These are phyloP conservation scores for Mus caroli DNA, from an alignment of 2,797 vertebrate genomes.

Conservation along the genomic window DNA sequence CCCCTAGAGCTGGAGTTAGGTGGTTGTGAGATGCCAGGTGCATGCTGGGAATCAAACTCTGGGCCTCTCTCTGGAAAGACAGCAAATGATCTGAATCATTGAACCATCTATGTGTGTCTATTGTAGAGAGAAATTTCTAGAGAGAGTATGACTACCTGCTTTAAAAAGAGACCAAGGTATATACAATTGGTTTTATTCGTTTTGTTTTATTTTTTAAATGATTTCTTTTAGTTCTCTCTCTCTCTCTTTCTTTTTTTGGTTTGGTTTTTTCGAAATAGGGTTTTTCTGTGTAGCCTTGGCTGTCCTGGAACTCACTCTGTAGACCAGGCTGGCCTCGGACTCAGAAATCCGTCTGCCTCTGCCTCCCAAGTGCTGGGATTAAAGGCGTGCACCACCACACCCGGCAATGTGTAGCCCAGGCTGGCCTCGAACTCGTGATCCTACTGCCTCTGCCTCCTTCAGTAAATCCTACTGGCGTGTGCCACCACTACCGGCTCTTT, in stretches of 20 bases:
- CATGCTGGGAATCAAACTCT: neutral
- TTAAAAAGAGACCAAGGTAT: neutral
- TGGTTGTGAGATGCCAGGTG: neutral
- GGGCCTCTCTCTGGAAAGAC: neutral
- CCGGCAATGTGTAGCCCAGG: no score
- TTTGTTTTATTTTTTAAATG: neutral
- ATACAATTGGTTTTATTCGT: neutral
- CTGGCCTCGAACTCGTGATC: no score
- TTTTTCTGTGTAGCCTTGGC: no score
- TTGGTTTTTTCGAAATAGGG: no score
- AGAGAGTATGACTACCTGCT: neutral
- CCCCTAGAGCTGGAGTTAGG: neutral
- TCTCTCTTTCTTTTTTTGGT: no score
- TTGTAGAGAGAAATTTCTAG: neutral
- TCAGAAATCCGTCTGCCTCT: no score
- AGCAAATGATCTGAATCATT: neutral
- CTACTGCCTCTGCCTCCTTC: no score
- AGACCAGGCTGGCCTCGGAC: no score
- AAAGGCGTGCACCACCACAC: no score
- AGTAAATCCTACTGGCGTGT: no score
- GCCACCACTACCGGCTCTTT: neutral
- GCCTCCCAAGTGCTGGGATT: no score
- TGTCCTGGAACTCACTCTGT: no score
- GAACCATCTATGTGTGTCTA: neutral
- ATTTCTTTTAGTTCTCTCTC: neutral